Conservation (phyloP, 2,888 invertebrate genomes). For the Cerastis leucographa region DNA sequence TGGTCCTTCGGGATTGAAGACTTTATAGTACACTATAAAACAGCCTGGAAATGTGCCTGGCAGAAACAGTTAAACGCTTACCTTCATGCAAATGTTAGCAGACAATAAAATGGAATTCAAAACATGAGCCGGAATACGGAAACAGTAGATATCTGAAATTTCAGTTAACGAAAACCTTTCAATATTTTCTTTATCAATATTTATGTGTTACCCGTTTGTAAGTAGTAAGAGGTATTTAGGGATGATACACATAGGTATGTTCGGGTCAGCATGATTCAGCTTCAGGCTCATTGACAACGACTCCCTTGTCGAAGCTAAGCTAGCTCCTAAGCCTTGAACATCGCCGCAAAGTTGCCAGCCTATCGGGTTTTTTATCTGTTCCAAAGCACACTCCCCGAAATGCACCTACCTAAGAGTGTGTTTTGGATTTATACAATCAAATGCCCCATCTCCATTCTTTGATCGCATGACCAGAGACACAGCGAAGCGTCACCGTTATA, state of each 20-base stretch:
- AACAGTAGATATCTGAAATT: background rate
- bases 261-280: background rate
- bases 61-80: conserved; percentile 1
- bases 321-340: too few species aligned
- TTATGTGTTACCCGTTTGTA: conserved; percentile 4
- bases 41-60: background rate
- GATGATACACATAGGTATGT: background rate
- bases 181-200: too few species aligned
- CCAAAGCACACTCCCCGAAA: too few species aligned
- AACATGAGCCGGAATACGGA: conserved; percentile 29
- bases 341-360: too few species aligned
- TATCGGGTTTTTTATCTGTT: too few species aligned
- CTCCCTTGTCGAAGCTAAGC: too few species aligned
- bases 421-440: too few species aligned
- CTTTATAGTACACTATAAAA: conserved; percentile 24
- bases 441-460: too few species aligned
- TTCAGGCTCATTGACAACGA: too few species aligned
- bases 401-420: too few species aligned
- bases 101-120: conserved; percentile 42
- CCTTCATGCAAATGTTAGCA: conserved; percentile 46
- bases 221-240: background rate
- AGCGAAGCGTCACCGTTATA: too few species aligned
- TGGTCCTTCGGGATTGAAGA: background rate
- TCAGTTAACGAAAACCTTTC: conserved; percentile 12
- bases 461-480: too few species aligned